Percentiles rank a stretch among this genome's conserved stretches.
These are phyloP conservation scores for Tragelaphus buxtoni DNA, from an alignment of 2,113 vertebrate genomes.

Conservation along the genomic window DNA sequence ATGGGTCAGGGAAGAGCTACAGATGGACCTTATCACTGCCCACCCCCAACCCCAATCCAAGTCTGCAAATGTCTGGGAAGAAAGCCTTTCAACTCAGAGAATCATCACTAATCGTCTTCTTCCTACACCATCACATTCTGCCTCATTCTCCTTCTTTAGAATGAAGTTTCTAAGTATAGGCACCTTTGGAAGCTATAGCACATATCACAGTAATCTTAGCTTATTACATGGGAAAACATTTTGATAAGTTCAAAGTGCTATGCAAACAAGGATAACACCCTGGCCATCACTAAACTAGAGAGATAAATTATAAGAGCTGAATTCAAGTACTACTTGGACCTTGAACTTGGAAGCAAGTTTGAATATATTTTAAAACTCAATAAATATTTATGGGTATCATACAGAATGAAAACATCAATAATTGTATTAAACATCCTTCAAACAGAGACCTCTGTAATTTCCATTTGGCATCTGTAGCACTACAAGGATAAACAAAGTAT, in stretches of 20 bases:
- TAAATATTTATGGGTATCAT: conserved; percentile 64
- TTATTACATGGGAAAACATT: not conserved
- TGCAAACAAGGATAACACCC: not conserved
- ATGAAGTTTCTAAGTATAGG: not conserved
- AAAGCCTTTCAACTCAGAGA: not conserved
- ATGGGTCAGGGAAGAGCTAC: not conserved
- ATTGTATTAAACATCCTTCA: conserved; percentile 40
- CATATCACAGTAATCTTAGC: not conserved
- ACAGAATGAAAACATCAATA: conserved; percentile 15
- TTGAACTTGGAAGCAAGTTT: conserved; percentile 54
- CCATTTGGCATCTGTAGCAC: conserved; percentile 8
- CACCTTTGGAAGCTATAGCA: not conserved
- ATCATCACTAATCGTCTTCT: not conserved
- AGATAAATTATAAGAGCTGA: not conserved
- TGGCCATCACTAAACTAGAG: not conserved
- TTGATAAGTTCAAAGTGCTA: not conserved
- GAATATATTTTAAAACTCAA: conserved; percentile 46
- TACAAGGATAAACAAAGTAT: conserved; percentile 20
- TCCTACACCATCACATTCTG: not conserved
- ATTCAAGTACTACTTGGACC: conserved; percentile 4
- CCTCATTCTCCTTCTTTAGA: not conserved
- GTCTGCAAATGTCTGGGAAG: not conserved
- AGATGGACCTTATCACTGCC: not conserved
- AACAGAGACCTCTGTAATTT: conserved; percentile 48
- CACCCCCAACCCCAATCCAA: not conserved